Evolutionary conservation across 2,888 invertebrate species (phyloP), one percentile per base, ranked within the genome.

Genomic region (Thymelicus lineola): DNA sequence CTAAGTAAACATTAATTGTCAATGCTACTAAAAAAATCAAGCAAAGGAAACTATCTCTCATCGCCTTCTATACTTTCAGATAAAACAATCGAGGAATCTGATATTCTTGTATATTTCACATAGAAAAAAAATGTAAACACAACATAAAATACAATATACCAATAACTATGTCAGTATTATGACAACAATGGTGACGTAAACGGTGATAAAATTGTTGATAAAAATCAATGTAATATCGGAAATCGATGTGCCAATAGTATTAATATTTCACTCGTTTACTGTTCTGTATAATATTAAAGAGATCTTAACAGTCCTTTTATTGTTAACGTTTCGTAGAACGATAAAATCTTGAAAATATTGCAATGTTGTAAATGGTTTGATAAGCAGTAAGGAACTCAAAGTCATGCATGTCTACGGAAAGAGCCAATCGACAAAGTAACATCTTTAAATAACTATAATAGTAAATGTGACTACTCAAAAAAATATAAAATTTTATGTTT

Each of bases 361-460:
- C 42, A 57, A 57, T 28, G 28, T 61, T 35, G 61, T 61, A 28
- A 61, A 45, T 14, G 60, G 45, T 17, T 7, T 46, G 46, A 59
- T 42, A 7, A n/a, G 61, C 61, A 61, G 46, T 61, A 46, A 61
- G 46, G 61, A 61, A 61, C 46, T 61, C 28, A 20, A 46, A 45
- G 38, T 58, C 58, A 58, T 14, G 46, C 58, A 58, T 14, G 46
- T 61, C n/a, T 46, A 46, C 61, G 61, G 61, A 61, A 46, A 46
- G 20, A 28, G 7, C 28, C 14, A 61, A 9, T 14, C n/a, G 17
- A 20, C 20, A 53, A 53, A 20, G 12, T 20, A 53, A 20, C 48
- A 15, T 7, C 48, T 20, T 53, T 20, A 20, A 53, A n/a, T n/a
- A n/a, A n/a, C n/a, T n/a, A n/a, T n/a, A n/a, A n/a, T n/a, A n/a